phyloP scores from a whole-genome alignment of 2,888 invertebrate species.

The Drosophila helvetica region DNA sequence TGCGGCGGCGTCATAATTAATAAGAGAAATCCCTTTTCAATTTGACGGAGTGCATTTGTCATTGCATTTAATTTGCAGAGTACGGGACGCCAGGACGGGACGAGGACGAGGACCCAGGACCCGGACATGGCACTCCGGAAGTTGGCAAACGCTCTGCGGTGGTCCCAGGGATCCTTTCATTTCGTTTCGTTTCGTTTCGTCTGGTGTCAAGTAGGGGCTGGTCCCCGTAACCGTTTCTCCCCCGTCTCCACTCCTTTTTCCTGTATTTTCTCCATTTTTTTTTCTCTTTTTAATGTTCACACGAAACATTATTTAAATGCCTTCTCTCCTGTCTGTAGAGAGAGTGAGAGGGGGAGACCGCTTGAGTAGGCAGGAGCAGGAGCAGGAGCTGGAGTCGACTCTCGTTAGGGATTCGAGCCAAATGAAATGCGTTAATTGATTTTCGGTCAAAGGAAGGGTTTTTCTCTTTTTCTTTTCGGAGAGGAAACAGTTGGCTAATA shows the following conservation, averaged over 20 bases:
- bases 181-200: slow-evolving; percentile 16
- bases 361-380: not conserved
- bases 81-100: slow-evolving; percentile 56
- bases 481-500: slow-evolving; percentile 67
- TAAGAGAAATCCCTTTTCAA: slow-evolving; percentile 82
- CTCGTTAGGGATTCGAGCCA: slow-evolving; percentile 51
- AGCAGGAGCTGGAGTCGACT: slow-evolving; percentile 14
- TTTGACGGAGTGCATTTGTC: slow-evolving; percentile 81
- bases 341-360: slow-evolving; percentile 41
- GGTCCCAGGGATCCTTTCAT: slow-evolving; percentile 27
- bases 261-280: not conserved
- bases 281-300: slow-evolving; percentile 56
- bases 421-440: slow-evolving; percentile 75
- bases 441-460: slow-evolving; percentile 41
- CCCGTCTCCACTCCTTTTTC: slow-evolving; percentile 16
- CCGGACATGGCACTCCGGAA: slow-evolving; percentile 64
- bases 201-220: slow-evolving; percentile 80
- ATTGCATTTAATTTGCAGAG: slow-evolving; percentile 79
- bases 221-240: slow-evolving; percentile 65
- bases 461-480: not conserved
- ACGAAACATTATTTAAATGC: slow-evolving; percentile 78
- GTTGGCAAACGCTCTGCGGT: slow-evolving; percentile 41
- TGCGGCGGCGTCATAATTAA: slow-evolving; percentile 79
- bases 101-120: too few relatives aligned
- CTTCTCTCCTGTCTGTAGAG: slow-evolving; percentile 36